Evolutionary conservation across 2,113 vertebrate species (phyloP).

Genomic region (Vireo altiloquus): DNA sequence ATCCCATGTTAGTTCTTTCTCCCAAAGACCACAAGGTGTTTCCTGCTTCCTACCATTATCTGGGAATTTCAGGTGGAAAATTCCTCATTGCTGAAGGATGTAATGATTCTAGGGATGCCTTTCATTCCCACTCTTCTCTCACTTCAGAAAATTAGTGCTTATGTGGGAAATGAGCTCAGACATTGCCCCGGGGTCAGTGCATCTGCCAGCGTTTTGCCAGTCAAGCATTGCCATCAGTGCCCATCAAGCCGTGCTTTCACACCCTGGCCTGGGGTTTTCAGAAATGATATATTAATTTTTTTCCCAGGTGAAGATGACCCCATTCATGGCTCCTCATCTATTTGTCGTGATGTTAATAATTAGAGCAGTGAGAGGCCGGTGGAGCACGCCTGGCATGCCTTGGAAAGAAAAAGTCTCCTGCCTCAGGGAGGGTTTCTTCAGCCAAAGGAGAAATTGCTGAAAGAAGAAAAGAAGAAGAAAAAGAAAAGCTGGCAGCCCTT

Average conservation of each 20-base stretch:
- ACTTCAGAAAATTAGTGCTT: neutral
- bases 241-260: neutral
- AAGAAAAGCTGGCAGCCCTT: neutral
- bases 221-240: neutral
- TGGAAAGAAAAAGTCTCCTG: neutral
- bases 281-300: neutral
- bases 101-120: neutral
- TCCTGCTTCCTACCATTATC: neutral
- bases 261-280: neutral
- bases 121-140: neutral
- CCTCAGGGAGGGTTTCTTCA: constrained; percentile 14
- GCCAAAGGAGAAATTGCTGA: constrained; percentile 34
- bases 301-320: neutral
- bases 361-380: neutral
- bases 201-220: neutral
- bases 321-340: neutral
- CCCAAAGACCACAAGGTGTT: neutral
- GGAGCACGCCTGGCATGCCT: neutral
- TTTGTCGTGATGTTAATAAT: constrained; percentile 35
- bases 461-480: neutral
- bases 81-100: neutral
- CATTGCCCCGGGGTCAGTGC: neutral
- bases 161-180: neutral
- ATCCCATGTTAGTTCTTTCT: neutral
- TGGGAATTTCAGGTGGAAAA: neutral